Evolutionary conservation across 2,797 vertebrate genomes (phyloP).

Genomic region (Moxostoma hubbsi): DNA sequence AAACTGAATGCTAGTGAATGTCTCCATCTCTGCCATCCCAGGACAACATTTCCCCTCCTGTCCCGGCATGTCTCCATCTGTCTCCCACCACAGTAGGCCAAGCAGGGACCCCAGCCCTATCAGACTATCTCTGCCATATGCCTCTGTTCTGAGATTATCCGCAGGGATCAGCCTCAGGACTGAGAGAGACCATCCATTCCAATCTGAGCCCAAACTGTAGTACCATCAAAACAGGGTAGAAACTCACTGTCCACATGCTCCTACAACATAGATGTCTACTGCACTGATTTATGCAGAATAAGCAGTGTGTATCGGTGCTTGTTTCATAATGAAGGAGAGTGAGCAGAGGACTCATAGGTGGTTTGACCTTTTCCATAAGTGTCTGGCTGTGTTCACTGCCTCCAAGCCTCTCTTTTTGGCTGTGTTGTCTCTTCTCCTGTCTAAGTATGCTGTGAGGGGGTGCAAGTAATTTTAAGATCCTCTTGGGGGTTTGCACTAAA

Average conservation of each 20-base stretch:
- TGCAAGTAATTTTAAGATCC: slow-evolving; percentile 44
- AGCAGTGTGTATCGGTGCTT: background rate
- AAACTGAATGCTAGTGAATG: background rate
- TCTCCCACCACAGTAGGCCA: slow-evolving; percentile 80
- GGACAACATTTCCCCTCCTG: slow-evolving; percentile 81
- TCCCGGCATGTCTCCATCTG: slow-evolving; percentile 89
- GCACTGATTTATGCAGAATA: background rate
- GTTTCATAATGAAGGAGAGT: background rate
- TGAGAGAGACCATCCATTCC: background rate
- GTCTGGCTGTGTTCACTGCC: slow-evolving; percentile 4
- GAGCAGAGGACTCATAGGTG: slow-evolving; percentile 3
- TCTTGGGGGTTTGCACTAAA: slow-evolving; percentile 53
- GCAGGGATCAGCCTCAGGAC: slow-evolving; percentile 15
- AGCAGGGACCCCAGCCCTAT: slow-evolving; percentile 83
- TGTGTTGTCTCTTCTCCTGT: background rate
- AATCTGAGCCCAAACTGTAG: background rate
- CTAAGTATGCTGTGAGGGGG: slow-evolving; percentile 31
- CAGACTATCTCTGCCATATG: slow-evolving; percentile 87
- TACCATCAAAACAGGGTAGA: background rate
- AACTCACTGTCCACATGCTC: background rate
- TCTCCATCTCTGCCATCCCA: slow-evolving; percentile 65
- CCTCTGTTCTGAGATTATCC: slow-evolving; percentile 72
- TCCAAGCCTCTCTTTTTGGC: slow-evolving; percentile 14
- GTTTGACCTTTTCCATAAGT: slow-evolving; percentile 47
- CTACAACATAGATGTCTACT: background rate